Percentiles rank a stretch among this genome's conserved stretches.
Evolutionary conservation across 1,140 invertebrate genomes (phyloP).

Genomic region (Anastatus disparis): DNA sequence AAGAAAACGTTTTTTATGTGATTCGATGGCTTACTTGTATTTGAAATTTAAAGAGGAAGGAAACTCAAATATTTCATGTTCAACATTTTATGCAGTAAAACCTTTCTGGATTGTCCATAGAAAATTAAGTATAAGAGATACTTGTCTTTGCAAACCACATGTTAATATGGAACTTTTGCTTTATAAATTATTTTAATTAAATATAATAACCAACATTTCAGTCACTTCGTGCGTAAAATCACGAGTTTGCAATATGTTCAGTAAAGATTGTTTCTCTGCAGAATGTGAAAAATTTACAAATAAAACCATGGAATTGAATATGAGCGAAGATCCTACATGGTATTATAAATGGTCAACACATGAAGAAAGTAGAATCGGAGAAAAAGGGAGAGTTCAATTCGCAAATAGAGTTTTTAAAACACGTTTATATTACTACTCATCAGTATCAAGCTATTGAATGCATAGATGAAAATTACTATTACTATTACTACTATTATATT

Average conservation of each 20-base stretch:
- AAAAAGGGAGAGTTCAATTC: not conserved
- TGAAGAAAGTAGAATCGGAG: too few species aligned
- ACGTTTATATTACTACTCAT: not conserved
- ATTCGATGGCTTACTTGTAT: not conserved
- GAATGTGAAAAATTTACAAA: not conserved
- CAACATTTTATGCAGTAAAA: not conserved
- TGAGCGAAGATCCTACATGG: too few species aligned
- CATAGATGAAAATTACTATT: not conserved
- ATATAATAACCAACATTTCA: not conserved
- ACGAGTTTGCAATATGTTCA: too few species aligned
- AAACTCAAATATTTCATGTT: too few species aligned
- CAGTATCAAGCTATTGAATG: too few species aligned
- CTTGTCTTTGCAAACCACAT: not conserved
- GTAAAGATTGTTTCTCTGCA: too few species aligned
- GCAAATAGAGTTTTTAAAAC: not conserved
- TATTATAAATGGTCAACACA: too few species aligned
- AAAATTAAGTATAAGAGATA: not conserved
- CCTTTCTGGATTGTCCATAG: not conserved
- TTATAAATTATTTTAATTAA: too few species aligned
- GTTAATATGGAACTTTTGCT: not conserved
- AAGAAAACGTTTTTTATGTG: not conserved
- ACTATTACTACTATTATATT: too few species aligned
- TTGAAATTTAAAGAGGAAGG: too few species aligned
- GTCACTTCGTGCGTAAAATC: too few species aligned
- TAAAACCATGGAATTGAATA: not conserved